Conservation (phyloP, 2,797 vertebrate species). For the Clangula hyemalis region DNA sequence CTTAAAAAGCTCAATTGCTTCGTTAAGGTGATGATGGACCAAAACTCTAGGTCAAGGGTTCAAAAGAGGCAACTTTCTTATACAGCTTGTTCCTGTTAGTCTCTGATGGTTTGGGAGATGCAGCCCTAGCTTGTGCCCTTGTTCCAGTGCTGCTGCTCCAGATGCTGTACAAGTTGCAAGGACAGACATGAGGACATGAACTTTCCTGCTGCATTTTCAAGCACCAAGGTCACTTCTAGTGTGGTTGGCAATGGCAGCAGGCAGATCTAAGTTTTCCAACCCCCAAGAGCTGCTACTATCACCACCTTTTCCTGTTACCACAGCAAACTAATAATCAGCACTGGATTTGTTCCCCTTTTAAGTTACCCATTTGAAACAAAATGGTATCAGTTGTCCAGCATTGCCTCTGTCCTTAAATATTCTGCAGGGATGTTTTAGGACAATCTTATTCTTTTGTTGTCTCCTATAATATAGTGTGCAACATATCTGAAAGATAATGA, state of each 20-base stretch:
- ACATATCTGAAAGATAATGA: neutral
- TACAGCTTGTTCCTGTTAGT: neutral
- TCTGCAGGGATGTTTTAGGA: neutral
- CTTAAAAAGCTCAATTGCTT: neutral
- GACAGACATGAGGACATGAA: neutral
- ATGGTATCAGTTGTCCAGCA: neutral
- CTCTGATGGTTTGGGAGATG: neutral
- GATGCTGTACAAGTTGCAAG: rapidly evolving
- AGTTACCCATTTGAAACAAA: neutral
- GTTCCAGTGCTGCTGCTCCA: neutral
- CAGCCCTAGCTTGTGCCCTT: rapidly evolving
- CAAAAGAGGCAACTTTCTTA: neutral
- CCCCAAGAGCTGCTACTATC: neutral
- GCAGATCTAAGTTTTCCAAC: neutral
- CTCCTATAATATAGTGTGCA: neutral
- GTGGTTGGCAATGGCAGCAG: neutral
- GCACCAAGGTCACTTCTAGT: neutral
- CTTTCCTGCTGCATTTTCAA: neutral
- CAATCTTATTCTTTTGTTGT: neutral
- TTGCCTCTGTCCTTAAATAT: neutral
- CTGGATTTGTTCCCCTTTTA: neutral
- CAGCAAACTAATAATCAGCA: neutral
- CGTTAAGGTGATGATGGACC: neutral
- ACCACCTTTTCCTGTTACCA: neutral
- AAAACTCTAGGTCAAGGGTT: neutral